Base-by-base conservation (phyloP, 2,888 invertebrate genomes). In the Drosophila sordidula region DNA sequence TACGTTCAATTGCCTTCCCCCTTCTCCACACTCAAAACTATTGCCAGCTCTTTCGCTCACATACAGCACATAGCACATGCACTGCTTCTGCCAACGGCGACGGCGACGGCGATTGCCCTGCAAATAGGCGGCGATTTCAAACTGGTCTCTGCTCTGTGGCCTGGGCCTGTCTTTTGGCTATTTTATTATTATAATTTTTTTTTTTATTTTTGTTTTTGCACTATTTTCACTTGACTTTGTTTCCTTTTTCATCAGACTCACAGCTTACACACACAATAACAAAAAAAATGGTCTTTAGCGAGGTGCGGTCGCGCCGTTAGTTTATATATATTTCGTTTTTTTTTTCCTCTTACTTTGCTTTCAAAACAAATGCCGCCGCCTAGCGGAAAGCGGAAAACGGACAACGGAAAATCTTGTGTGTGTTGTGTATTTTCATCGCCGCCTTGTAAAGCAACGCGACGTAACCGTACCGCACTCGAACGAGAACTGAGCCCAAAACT, bases 91-190 rank as follows among this genome's bases (percentile, higher is more conserved):
- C 59, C 64, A 55, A 61, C 66, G 26, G 51, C 57, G 62, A 42
- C 66, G 26, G 51, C 57, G 62, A 42, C 66, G 49, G 41, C 61
- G 63, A 62, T 72, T 77, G 82, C 87, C 80, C 87, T 82, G 87
- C 70, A 87, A 85, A 87, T 82, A 87, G 80, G 83, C 86, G 79
- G 78, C 69, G 76, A 79, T 86, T 88, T 82, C 52, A 84, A 84
- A 84, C 83, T 84, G 87, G 83, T 84, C 84, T 87, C 78, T 70
- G 66, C 55, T 63, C 41, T 52, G 54, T 46, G 70, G 57, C 69
- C 52, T 79, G 59, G 52, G 56, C 61, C 70, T 59, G 87, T 84
- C 78, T 86, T 86, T 83, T 68, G 73, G 70, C 77, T 87, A 80
- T 74, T 64, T 81, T 87, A 72, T 80, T 84, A 88, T 75, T 72